Base-by-base conservation (phyloP, 2,113 vertebrate genomes). In the Mus pahari region DNA sequence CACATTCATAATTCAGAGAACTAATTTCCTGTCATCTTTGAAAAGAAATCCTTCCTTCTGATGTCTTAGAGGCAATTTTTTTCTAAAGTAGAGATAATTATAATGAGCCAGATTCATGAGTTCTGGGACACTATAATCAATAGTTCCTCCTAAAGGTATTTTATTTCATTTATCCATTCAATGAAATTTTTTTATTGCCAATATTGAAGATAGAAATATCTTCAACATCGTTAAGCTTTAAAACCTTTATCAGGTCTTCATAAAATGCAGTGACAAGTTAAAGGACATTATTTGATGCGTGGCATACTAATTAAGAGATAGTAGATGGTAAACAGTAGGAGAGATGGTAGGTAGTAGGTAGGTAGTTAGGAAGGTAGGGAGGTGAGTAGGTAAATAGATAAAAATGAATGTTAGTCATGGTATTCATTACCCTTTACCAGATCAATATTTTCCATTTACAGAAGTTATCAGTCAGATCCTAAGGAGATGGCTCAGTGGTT, bases 91-190 rank as follows among this genome's bases (percentile, higher is more conserved):
- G 39, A 17, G 24, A 86, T 93, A 45, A 96, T 79, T 91, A 71
- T 50, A 93, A 78, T 58, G 71, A 92, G 73, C 9, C 87, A 89
- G 88, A 74, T 71, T 92, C 50, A 90, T 92, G 33, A 82, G 84
- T 82, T 90, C 70, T 62, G 90, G 45, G 60, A 87, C 55, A 68
- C 58, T 17, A 1, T 87, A 70, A 90, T 97, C 90, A 82, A 71
- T 75, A 87, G 10, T 71, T 87, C n/a, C 55, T 64, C 33, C 39
- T 92, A 78, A 92, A 77, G 62, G 20, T 73, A 83, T 84, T 88
- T 94, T 73, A 86, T 86, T 74, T 62, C n/a, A 86, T 74, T 91
- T 97, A 74, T n/a, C 17, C 19, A 74, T 55, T 84, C 45, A 68
- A 82, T 92, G 48, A 79, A 89, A 48, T 36, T 17, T 92, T 89